Base-by-base conservation (phyloP, 53 echinoderm and acorn worm species). In the Actinopyga echinites region DNA sequence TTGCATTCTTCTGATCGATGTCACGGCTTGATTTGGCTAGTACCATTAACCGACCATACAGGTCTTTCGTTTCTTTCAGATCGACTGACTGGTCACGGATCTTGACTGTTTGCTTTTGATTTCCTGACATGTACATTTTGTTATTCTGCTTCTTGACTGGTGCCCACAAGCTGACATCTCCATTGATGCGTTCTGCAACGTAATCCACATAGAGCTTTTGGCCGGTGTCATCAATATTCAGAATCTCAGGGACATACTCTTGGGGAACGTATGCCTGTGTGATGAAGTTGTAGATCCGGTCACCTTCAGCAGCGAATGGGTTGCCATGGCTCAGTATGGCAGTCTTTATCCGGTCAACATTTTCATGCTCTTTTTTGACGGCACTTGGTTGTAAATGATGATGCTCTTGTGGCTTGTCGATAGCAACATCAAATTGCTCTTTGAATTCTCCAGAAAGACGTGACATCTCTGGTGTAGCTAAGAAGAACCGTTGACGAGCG, bases 41-140 rank as follows among this genome's bases (percentile, higher is more conserved):
- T 34, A 85, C 79, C 77, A 89, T 85, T 3, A 65, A 65, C 32
- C 66, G 66, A 17, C 84, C 84, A 61, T 87, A 87, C 44, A 87
- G 83, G 59, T 88, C 88, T 69, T 89, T 89, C 7, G 90, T 85
- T 71, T 89, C 86, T 83, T 90, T 90, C 49, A 90, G 86, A 71
- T 89, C 89, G 30, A 89, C 40, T 56, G 71, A 77, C 60, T 89
- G 68, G 82, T 89, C 85, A n/a, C 82, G 60, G 52, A 73, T 34
- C 30, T 89, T 89, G 30, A 65, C 66, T 32, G 66, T 32, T 65
- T 65, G 66, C 33, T 65, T 65, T 32, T 65, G 30, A 15, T 65
- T 65, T 65, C 66, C 66, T 29, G 66, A 87, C 54, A 77, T 55
- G 82, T 73, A 90, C 82, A 86, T 86, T 33, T 86, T 83, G 64